Percentiles rank a stretch among this genome's conserved stretches.
Evolutionary conservation across 2,797 vertebrate species (phyloP).

Genomic region (Enteromius treurensis): DNA sequence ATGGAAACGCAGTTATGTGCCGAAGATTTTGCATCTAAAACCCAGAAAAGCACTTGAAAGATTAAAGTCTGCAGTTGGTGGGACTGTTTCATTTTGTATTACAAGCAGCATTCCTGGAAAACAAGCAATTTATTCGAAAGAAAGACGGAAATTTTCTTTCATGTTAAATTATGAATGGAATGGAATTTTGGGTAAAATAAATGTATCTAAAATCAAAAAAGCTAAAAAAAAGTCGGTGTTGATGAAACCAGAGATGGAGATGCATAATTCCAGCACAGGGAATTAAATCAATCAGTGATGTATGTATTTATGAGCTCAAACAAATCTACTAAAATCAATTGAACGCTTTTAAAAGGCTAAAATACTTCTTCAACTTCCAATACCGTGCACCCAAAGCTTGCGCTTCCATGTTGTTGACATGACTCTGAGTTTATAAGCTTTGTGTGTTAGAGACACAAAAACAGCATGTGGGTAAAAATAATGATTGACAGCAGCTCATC

Average conservation of each 20-base stretch:
- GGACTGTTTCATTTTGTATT: constrained; percentile 47
- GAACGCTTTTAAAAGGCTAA: background rate
- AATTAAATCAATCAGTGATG: background rate
- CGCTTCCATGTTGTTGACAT: no score
- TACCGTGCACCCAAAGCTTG: no score
- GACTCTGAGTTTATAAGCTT: no score
- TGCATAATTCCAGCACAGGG: background rate
- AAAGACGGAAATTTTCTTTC: constrained; percentile 10
- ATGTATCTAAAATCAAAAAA: constrained; percentile 5
- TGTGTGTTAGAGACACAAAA: no score
- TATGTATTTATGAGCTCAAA: background rate
- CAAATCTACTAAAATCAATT: background rate
- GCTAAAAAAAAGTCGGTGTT: background rate
- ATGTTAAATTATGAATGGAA: constrained; percentile 12
- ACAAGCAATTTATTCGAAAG: constrained; percentile 45
- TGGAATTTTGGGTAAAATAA: background rate
- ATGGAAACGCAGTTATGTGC: constrained; percentile 46
- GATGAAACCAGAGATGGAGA: background rate
- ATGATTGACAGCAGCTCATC: no score
- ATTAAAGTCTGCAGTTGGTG: constrained; percentile 53
- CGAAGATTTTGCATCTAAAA: constrained; percentile 55
- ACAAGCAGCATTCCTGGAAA: constrained; percentile 45
- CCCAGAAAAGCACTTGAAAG: constrained; percentile 56
- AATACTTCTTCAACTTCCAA: background rate
- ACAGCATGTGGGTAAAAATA: no score